Conservation (phyloP, 2,888 invertebrate species). For the Celastrina argiolus region DNA sequence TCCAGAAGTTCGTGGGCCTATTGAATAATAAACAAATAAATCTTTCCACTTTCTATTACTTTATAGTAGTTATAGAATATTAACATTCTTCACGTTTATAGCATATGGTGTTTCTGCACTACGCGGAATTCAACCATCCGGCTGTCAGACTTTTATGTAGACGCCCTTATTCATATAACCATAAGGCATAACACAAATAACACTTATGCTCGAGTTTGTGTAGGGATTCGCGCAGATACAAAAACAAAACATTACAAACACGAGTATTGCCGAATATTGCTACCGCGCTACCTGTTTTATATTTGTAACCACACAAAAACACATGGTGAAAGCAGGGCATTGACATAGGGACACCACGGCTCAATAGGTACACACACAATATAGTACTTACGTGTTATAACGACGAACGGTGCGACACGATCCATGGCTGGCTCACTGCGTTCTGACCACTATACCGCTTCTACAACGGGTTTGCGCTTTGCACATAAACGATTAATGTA, state of each 20-base stretch:
- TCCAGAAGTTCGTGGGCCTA: too few species aligned
- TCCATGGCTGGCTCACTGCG: slow-evolving; percentile 51
- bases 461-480: slow-evolving; percentile 16
- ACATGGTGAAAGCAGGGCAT: slow-evolving; percentile 24
- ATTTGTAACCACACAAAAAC: not conserved
- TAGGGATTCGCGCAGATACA: too few species aligned
- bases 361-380: slow-evolving; percentile 18
- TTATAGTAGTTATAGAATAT: too few species aligned
- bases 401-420: slow-evolving; percentile 55
- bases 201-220: too few species aligned
- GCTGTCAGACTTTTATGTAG: too few species aligned
- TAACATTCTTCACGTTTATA: too few species aligned
- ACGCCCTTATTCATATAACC: too few species aligned
- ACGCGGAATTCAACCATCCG: too few species aligned
- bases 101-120: too few species aligned
- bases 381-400: slow-evolving; percentile 62
- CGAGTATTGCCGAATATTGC: not conserved
- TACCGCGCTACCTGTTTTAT: not conserved
- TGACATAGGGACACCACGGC: slow-evolving; percentile 15
- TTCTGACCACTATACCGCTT: slow-evolving; percentile 34
- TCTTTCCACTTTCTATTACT: too few species aligned
- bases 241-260: not conserved
- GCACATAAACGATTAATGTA: not conserved
- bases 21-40: too few species aligned
- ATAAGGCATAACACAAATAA: too few species aligned